Base-by-base conservation (phyloP, 1,140 invertebrate species). In the Drosophila seguyi region DNA sequence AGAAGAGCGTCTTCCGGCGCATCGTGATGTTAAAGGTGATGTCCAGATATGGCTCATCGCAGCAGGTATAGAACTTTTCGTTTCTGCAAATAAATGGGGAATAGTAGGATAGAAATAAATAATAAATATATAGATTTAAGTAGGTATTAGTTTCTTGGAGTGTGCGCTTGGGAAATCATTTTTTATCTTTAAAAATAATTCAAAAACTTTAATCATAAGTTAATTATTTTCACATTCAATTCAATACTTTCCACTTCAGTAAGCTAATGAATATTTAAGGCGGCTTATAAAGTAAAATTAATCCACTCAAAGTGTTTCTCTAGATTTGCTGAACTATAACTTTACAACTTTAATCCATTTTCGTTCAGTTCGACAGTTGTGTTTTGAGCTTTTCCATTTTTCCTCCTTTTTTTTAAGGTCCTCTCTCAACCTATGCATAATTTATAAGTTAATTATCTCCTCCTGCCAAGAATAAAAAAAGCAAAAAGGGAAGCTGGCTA, bases 21-120 rank as follows among this genome's bases (percentile, higher is more conserved):
- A 99, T 98, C 29, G 98, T 99, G 72, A 99, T 99, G 94, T 99
- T 99, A 94, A 99, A 99, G 39, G 98, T 99, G 90, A 99, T 99
- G 94, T 99, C 98, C 92, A 99, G 94, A 93, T 98, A 99, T 36
- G 97, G 97, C 93, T 98, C 97, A 92, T 98, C 96, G 93, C 98
- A 99, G 93, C 98, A 99, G 57, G 98, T 98, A 94, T 99, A 99
- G 93, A 96, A 98, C 90, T 98, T 98, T 93, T 98, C 97, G 92
- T 98, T 98, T 91, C 97, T 97, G 94, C 6, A 93, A 93, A 55
- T 77, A 14, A 72, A 50, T 20, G 0, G 39, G 0, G 6, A 42
- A 18, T 31, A 61, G 4, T 56, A 34, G 1, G 34, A 36, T 36
- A 36, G 3, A 5, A 13, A 10, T 36, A 0, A 4, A 31, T 31